Conservation (phyloP, 2,888 invertebrate genomes). For the Melinaea marsaeus region DNA sequence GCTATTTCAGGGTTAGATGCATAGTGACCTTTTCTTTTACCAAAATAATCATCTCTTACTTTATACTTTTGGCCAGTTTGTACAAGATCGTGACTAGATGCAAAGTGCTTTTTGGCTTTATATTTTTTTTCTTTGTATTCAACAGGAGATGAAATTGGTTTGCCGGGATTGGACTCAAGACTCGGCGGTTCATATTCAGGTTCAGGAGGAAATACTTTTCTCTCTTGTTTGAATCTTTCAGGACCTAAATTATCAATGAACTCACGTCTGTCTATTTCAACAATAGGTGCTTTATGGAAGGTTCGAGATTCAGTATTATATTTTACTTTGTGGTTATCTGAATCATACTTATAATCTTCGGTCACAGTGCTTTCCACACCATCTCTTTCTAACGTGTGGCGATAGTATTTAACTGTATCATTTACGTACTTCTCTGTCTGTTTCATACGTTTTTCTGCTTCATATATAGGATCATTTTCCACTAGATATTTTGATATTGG, state of each 20-base stretch:
- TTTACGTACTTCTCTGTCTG: conserved; percentile 77
- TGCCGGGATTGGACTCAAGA: conserved; percentile 76
- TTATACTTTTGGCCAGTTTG: conserved; percentile 69
- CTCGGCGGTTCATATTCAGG: conserved; percentile 82
- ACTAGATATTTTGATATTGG: conserved; percentile 63
- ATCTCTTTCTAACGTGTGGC: conserved; percentile 76
- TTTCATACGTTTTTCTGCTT: conserved; percentile 68
- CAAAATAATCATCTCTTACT: conserved; percentile 65
- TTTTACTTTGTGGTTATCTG: conserved; percentile 65
- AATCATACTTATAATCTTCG: conserved; percentile 74
- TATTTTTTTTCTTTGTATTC: conserved; percentile 75
- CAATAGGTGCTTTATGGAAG: conserved; percentile 57
- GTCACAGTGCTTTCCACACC: conserved; percentile 74
- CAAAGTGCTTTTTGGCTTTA: conserved; percentile 64
- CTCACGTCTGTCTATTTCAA: conserved; percentile 61
- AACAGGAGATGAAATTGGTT: conserved; percentile 80
- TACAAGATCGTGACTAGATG: conserved; percentile 71
- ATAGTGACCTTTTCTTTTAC: conserved; percentile 74
- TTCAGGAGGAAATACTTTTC: conserved; percentile 68
- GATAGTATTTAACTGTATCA: conserved; percentile 77
- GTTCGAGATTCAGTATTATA: conserved; percentile 65
- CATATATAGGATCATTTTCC: conserved; percentile 72
- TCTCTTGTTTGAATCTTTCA: conserved; percentile 50
- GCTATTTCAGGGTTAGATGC: conserved; percentile 81
- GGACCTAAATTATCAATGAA: conserved; percentile 58